A percentile compares a stretch with the other conserved stretches of the same genome.
Conservation (phyloP, 2,888 invertebrate genomes). For the Folsomia manolachei region DNA sequence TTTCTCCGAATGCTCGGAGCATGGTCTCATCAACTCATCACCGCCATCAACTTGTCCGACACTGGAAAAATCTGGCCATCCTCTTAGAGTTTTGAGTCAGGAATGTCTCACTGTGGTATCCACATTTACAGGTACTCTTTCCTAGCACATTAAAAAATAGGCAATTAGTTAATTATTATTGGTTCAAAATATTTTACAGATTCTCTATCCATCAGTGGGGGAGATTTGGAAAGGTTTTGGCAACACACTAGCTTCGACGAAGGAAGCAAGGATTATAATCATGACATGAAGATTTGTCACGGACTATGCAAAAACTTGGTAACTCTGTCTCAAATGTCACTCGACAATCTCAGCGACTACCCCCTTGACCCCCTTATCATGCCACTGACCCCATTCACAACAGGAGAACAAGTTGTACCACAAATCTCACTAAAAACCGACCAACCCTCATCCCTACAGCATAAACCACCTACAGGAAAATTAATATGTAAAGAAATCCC, state of each 20-base stretch:
- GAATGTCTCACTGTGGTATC: slow-evolving; percentile 88
- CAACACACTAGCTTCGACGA: slow-evolving; percentile 44
- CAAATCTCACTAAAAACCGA: not conserved
- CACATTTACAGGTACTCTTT: slow-evolving; percentile 69
- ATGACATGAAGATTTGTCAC: slow-evolving; percentile 39
- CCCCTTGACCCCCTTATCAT: not conserved
- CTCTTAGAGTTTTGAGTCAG: slow-evolving; percentile 81
- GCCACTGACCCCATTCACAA: not conserved
- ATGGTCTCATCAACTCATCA: slow-evolving; percentile 22
- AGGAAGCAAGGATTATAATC: slow-evolving; percentile 27
- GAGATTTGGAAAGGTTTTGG: slow-evolving; percentile 50
- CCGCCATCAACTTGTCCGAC: slow-evolving; percentile 27
- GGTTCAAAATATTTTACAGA: slow-evolving; percentile 42
- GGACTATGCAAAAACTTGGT: slow-evolving; percentile 43
- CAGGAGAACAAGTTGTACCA: not conserved
- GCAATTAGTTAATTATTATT: too few species aligned
- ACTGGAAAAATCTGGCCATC: slow-evolving; percentile 64
- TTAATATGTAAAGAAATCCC: slow-evolving; percentile 38
- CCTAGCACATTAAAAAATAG: too few species aligned
- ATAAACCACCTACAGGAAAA: slow-evolving; percentile 32
- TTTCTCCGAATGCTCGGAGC: slow-evolving; percentile 37
- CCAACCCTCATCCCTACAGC: slow-evolving; percentile 18
- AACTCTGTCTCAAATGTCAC: slow-evolving; percentile 44
- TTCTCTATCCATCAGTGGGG: slow-evolving; percentile 44
- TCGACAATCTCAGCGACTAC: slow-evolving; percentile 15